phyloP scores from a whole-genome alignment of 1,140 invertebrate species.

The Pinna nobilis region DNA sequence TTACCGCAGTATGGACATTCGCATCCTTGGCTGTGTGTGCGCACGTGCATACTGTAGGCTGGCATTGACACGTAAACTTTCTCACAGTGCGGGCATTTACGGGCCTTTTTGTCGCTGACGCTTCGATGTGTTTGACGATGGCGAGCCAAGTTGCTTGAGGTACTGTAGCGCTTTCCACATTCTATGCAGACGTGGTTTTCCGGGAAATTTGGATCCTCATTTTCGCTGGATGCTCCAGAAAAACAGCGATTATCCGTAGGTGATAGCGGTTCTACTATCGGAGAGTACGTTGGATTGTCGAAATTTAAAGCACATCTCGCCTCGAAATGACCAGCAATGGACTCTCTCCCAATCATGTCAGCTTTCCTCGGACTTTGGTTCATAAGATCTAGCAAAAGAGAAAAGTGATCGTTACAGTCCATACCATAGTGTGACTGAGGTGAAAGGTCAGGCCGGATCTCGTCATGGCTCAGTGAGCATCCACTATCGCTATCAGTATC shows the following conservation, averaged over 20 bases:
- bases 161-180: conserved; percentile 74
- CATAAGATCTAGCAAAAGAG: conserved; percentile 59
- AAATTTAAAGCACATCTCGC: conserved; percentile 14
- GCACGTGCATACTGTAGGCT: conserved; percentile 96
- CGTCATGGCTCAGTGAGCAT: conserved; percentile 39
- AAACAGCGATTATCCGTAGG: conserved; percentile 8
- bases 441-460: conserved; percentile 48
- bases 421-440: conserved; percentile 40
- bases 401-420: conserved; percentile 35
- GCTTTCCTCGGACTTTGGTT: conserved; percentile 51
- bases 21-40: conserved; percentile 94
- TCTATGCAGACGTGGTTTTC: conserved; percentile 65
- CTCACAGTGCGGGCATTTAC: conserved; percentile 89
- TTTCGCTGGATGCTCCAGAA: background rate
- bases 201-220: background rate
- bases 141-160: conserved; percentile 73
- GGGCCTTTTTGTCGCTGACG: conserved; percentile 70
- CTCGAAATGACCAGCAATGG: conserved; percentile 35
- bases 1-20: conserved; percentile 97
- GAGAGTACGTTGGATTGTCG: conserved; percentile 25
- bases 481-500: conserved; percentile 56
- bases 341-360: conserved; percentile 33
- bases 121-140: conserved; percentile 73
- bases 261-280: conserved; percentile 21
- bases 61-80: conserved; percentile 99